These are phyloP conservation scores for Torymus aiolomorphi DNA, from an alignment of 2,888 invertebrate genomes.

Conservation along the genomic window DNA sequence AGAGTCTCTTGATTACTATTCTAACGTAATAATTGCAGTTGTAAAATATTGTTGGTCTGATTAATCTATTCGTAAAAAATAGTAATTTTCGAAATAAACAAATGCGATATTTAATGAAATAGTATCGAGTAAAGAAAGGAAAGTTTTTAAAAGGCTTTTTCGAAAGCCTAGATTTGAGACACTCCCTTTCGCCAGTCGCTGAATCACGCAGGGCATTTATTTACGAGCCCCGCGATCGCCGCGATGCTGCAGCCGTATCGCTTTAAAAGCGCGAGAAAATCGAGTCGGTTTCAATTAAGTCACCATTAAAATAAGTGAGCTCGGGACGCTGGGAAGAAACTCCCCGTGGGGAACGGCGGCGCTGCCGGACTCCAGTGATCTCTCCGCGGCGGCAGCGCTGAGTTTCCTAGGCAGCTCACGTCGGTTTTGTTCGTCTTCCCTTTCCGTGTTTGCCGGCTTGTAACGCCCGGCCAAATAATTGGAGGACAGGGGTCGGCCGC, in stretches of 20 bases:
- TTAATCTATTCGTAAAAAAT: too few species aligned
- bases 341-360: constrained; percentile 37
- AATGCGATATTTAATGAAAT: too few species aligned
- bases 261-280: constrained; percentile 35
- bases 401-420: constrained; percentile 43
- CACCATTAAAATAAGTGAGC: constrained; percentile 53
- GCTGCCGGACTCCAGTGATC: constrained; percentile 39
- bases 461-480: constrained; percentile 36
- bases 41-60: too few species aligned
- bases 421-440: constrained; percentile 25
- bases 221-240: background rate
- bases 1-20: too few species aligned
- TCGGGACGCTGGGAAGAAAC: constrained; percentile 24
- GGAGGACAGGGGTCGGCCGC: constrained; percentile 12
- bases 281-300: constrained; percentile 51
- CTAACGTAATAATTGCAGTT: too few species aligned
- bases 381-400: constrained; percentile 1
- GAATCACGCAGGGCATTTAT: background rate
- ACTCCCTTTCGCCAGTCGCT: too few species aligned
- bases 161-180: too few species aligned
- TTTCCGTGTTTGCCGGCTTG: background rate
- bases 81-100: too few species aligned
- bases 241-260: constrained; percentile 12
- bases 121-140: too few species aligned
- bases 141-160: too few species aligned